Evolutionary conservation across 1,140 invertebrate species (phyloP).

Genomic region (Tetragnatha versicolor): DNA sequence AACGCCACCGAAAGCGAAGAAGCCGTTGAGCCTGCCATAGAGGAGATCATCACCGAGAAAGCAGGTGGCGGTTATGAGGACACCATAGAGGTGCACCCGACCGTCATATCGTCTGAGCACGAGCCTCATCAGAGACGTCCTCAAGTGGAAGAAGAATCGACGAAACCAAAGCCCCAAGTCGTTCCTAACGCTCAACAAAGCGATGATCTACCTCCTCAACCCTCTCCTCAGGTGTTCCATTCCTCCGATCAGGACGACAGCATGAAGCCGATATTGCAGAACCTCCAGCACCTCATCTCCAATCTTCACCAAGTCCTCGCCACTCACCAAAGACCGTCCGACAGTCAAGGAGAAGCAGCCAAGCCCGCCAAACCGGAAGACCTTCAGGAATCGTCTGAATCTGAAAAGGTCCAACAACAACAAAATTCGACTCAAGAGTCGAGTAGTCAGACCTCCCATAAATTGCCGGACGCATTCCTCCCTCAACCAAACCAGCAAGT

Average conservation of each 20-base stretch:
- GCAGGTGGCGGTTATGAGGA: too few relatives aligned
- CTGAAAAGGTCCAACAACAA: background rate
- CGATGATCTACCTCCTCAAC: too few relatives aligned
- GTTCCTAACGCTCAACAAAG: background rate
- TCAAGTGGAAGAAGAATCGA: background rate
- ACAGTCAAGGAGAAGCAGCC: too few relatives aligned
- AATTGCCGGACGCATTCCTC: too few relatives aligned
- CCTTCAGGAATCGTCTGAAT: too few relatives aligned
- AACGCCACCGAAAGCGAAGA: background rate
- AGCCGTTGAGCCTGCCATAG: background rate
- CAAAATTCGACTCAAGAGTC: background rate
- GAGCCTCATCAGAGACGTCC: background rate
- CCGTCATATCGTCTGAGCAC: too few relatives aligned
- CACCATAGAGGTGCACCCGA: too few relatives aligned
- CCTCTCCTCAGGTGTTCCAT: too few relatives aligned
- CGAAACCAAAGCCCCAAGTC: background rate
- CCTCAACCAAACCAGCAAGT: constrained; percentile 13
- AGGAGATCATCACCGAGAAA: background rate
- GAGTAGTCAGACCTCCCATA: too few relatives aligned
- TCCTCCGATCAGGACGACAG: background rate
- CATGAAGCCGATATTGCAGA: constrained; percentile 47
- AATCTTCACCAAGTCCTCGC: constrained; percentile 37
- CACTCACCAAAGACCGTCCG: constrained; percentile 26
- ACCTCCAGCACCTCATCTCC: constrained; percentile 37
- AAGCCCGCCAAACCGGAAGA: too few relatives aligned